Conservation (phyloP, 1,140 invertebrate genomes). For the Diuraphis noxia region DNA sequence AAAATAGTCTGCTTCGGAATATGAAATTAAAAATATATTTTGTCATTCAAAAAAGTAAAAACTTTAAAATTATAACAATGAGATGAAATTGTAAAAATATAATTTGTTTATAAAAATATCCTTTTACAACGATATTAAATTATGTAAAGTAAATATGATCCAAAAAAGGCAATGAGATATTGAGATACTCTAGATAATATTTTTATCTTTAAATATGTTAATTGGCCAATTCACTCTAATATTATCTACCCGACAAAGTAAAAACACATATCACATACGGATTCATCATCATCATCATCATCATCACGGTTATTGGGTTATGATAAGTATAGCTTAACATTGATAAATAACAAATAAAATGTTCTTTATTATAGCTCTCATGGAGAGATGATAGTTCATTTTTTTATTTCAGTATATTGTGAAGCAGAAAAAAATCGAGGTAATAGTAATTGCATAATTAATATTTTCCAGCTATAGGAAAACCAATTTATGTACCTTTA, state of each 20-base stretch:
- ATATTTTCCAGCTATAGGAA: not conserved
- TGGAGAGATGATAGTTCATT: not conserved
- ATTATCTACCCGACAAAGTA: not conserved
- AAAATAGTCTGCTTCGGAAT: too few relatives aligned
- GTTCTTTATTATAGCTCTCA: not conserved
- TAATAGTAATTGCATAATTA: not conserved
- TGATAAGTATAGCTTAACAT: not conserved
- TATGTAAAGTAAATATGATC: not conserved
- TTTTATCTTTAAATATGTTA: not conserved
- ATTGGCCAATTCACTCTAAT: not conserved
- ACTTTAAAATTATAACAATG: too few relatives aligned
- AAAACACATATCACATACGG: too few relatives aligned
- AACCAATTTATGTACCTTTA: not conserved
- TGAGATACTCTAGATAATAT: not conserved
- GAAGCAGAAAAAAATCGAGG: not conserved
- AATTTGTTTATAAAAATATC: too few relatives aligned
- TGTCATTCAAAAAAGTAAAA: too few relatives aligned
- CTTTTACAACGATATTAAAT: too few relatives aligned
- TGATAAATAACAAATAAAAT: not conserved
- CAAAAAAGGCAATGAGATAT: not conserved
- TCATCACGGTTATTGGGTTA: not conserved
- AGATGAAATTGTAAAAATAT: too few relatives aligned
- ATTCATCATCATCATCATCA: too few relatives aligned
- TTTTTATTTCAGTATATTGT: not conserved
- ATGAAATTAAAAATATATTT: too few relatives aligned